Conservation (phyloP, 2,113 vertebrate genomes). For the Channa maculata region DNA sequence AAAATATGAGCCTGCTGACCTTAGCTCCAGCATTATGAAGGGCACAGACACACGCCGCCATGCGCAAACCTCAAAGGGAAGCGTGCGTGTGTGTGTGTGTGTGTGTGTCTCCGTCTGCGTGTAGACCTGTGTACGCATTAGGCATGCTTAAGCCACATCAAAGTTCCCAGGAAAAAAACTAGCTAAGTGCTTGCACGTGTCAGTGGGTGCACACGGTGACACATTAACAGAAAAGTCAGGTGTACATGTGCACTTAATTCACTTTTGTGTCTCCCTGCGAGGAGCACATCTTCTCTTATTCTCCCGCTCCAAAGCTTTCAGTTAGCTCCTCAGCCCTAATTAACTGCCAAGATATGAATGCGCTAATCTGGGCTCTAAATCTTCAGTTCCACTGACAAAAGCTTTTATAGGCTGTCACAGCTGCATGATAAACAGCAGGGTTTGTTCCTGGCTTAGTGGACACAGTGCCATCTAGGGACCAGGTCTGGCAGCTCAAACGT, state of each 20-base stretch:
- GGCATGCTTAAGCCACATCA: slow-evolving; percentile 9
- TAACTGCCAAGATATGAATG: slow-evolving; percentile 78
- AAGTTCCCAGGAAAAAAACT: slow-evolving; percentile 6
- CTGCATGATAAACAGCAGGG: slow-evolving; percentile 67
- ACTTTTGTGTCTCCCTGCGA: slow-evolving; percentile 44
- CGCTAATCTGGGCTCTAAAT: slow-evolving; percentile 74
- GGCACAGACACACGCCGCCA: slow-evolving; percentile 24
- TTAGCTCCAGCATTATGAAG: slow-evolving; percentile 64
- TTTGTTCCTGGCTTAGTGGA: slow-evolving; percentile 32
- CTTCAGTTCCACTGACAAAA: slow-evolving; percentile 70
- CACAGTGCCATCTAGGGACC: slow-evolving; percentile 72
- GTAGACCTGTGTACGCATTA: background rate
- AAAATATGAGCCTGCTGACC: slow-evolving; percentile 73
- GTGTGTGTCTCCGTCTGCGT: background rate
- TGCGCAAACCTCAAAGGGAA: background rate
- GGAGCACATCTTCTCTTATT: slow-evolving; percentile 48
- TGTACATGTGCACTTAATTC: slow-evolving; percentile 54
- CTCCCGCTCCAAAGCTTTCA: slow-evolving; percentile 62
- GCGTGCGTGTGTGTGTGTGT: too few relatives aligned
- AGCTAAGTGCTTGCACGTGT: background rate
- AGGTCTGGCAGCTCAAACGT: slow-evolving; percentile 19
- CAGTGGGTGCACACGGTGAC: slow-evolving; percentile 34
- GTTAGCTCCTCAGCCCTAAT: slow-evolving; percentile 72
- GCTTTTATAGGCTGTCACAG: slow-evolving; percentile 71
- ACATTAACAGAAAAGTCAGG: slow-evolving; percentile 44